phyloP scores from a whole-genome alignment of 2,797 vertebrate species.

The Pseudopleuronectes americanus region DNA sequence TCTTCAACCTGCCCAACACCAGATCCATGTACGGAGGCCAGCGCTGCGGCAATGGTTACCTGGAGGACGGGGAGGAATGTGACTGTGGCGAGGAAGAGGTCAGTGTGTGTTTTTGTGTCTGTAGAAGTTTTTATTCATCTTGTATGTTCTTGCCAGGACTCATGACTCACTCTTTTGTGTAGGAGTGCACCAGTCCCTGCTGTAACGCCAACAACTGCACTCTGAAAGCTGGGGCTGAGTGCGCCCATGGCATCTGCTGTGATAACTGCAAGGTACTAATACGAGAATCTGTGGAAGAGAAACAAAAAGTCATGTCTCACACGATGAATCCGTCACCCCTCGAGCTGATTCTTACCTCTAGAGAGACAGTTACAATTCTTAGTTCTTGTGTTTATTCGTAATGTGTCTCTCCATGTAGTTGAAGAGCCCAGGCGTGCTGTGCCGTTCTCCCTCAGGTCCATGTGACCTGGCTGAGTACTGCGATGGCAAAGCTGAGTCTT shows the following conservation, averaged over 20 bases:
- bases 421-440: conserved; percentile 88
- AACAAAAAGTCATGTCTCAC: neutral
- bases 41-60: conserved; percentile 96
- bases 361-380: neutral
- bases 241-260: conserved; percentile 96
- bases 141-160: neutral
- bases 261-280: conserved; percentile 90
- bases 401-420: conserved; percentile 78
- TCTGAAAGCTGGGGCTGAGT: conserved; percentile 89
- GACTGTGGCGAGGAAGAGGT: conserved; percentile 98
- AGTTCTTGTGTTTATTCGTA: neutral
- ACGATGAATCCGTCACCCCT: no score
- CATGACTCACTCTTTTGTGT: conserved; percentile 15
- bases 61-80: conserved; percentile 97
- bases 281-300: neutral
- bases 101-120: conserved; percentile 33
- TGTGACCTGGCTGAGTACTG: conserved; percentile 97
- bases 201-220: conserved; percentile 95
- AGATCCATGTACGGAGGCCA: conserved; percentile 90
- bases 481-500: conserved; percentile 90
- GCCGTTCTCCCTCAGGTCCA: conserved; percentile 85
- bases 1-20: conserved; percentile 95
- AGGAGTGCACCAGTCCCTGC: conserved; percentile 96
- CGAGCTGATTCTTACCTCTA: no score
- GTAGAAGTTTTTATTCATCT: neutral